Evolutionary conservation across 2,113 vertebrate genomes (phyloP).

Genomic region (Microtus pennsylvanicus): DNA sequence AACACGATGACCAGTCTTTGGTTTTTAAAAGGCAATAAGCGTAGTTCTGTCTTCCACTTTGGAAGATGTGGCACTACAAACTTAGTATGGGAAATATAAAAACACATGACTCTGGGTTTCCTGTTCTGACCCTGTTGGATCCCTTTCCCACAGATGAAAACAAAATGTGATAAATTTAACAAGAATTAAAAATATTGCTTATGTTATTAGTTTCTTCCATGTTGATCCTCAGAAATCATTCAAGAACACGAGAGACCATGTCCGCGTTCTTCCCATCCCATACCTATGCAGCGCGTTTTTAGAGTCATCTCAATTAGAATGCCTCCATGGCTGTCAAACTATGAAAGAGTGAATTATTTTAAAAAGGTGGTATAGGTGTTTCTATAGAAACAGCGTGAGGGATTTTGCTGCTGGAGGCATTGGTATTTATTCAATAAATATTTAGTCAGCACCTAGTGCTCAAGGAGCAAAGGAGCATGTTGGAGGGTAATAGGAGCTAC

Average conservation of each 20-base stretch:
- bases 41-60: not conserved
- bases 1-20: not conserved
- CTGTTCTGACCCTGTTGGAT: not conserved
- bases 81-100: not conserved
- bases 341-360: not conserved
- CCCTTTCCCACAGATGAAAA: not conserved
- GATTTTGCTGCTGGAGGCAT: not conserved
- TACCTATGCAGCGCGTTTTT: not conserved
- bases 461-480: not conserved
- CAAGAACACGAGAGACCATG: not conserved
- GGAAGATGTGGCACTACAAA: not conserved
- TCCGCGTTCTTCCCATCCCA: not conserved
- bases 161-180: not conserved
- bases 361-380: not conserved
- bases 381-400: conserved; percentile 4
- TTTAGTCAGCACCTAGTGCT: conserved; percentile 54
- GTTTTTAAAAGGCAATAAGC: conserved; percentile 35
- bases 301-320: not conserved
- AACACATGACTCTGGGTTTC: not conserved
- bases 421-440: conserved; percentile 40
- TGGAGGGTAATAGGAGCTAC: not conserved
- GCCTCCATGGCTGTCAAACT: not conserved
- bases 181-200: not conserved
- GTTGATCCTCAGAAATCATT: conserved; percentile 26
- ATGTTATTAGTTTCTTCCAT: not conserved